phyloP scores from a whole-genome alignment of 2,888 invertebrate genomes.

The Mamestra brassicae region DNA sequence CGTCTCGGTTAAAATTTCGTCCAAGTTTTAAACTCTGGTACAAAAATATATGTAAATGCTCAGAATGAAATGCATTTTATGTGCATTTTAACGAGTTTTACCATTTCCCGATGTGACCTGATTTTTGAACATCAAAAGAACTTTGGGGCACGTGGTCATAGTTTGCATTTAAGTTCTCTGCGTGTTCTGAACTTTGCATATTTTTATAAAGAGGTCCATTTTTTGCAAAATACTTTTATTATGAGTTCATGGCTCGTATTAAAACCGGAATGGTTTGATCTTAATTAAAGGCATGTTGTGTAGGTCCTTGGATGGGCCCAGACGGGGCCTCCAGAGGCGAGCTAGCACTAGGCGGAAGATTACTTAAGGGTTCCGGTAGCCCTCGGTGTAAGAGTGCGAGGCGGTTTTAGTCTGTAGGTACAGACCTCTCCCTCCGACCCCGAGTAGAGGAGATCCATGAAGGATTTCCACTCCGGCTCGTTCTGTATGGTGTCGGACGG shows the following conservation, averaged over 20 bases:
- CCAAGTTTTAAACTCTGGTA: constrained; percentile 23
- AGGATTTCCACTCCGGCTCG: no score
- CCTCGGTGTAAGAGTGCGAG: no score
- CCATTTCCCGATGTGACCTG: constrained; percentile 48
- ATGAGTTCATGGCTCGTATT: no score
- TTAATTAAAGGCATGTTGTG: no score
- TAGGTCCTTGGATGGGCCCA: no score
- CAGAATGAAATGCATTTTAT: constrained; percentile 56
- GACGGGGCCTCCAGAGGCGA: no score
- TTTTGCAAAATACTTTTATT: neutral
- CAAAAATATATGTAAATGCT: constrained; percentile 49
- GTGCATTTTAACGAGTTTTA: constrained; percentile 53
- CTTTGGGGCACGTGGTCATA: constrained; percentile 6
- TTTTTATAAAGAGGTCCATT: neutral
- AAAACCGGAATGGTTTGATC: neutral
- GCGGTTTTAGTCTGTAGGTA: no score
- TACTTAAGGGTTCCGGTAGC: no score
- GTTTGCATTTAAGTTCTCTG: constrained; percentile 27
- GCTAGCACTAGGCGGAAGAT: no score
- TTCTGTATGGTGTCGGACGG: no score
- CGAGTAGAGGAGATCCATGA: no score
- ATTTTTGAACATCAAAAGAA: constrained; percentile 44
- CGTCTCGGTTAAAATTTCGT: constrained; percentile 30
- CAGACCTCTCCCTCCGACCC: no score
- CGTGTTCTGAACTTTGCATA: constrained; percentile 16